Evolutionary conservation across 2,888 invertebrate species (phyloP), one percentile per base, ranked within the genome.

Genomic region (Clistopyga incitator): DNA sequence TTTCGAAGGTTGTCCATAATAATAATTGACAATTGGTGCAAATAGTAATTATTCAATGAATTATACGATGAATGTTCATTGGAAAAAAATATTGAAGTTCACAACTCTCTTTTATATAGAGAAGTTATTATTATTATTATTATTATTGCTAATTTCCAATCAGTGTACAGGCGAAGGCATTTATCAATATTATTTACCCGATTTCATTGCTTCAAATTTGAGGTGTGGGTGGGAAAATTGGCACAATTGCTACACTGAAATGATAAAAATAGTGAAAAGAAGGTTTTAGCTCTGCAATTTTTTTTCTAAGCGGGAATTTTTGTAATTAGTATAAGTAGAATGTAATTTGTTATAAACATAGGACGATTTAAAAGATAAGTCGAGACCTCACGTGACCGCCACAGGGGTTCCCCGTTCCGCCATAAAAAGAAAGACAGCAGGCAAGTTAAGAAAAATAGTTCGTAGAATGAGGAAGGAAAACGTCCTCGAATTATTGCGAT

Each of bases 321-420:
- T 29, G 34, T 56, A 11, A 23, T 18, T 29, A 56, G 11, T 56
- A 56, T 1, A 56, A 50, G 29, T 29, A 10, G 29, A 38, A 23
- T 34, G 6, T 38, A 61, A 61, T 34, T 61, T 18, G 34, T 15
- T 8, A 10, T 25, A 65, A 34, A 42, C 42, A 47, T 75, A 75
- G 50, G 65, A 25, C 18, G 59, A n/a, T 34, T 74, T 25, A 23
- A 65, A 50, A 10, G 47, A 76, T 75, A 59, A 54, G 15, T 74
- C 64, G 95, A 61, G 64, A 95, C 75, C 90, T 96, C 80, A 93
- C 96, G 84, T 96, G 96, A 91, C 95, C 95, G 71, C 95, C 96
- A 88, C 96, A 96, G 94, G 96, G 96, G 88, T 96, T 94, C 93
- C 96, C 96, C 83, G 87, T 89, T 86, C 88, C 85, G 74, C 68